Evolutionary conservation across 2,797 vertebrate genomes (phyloP), one percentile per base, ranked within the genome.

Genomic region (Crypturellus tataupa): DNA sequence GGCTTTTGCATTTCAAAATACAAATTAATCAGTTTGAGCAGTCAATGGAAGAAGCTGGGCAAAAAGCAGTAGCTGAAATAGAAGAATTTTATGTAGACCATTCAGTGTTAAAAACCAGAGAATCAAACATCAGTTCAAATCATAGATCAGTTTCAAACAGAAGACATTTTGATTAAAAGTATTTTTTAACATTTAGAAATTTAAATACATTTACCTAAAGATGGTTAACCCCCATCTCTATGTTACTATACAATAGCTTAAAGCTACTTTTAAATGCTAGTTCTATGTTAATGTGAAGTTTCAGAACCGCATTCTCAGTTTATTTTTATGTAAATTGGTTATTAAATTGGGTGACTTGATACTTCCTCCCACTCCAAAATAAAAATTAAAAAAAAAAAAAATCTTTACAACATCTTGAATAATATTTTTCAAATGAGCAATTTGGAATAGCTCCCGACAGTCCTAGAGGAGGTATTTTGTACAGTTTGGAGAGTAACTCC

Each of bases 111-210:
- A 96, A 96, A 97, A 95, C 63, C 84, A 92, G 83, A 93, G 85
- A 94, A 93, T 95, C 86, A 96, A 96, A 95, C 95, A 82, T 91
- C 89, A 92, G 76, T 86, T 90, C 94, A 94, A 97, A 95, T 85
- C 40, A 94, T 88, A 96, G 91, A 96, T 65, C 91, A 68, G 95
- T 97, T 97, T 97, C 65, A 25, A 97, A 98, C 93, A 93, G 91
- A 88, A 94, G 97, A 97, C 97, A 96, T 97, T 96, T 97, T 91
- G 95, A 97, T 97, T 97, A 97, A 93, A 98, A 97, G 97, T 92
- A 97, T 95, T 91, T 87, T 95, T 92, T 97, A 95, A 97, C 98
- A 98, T 96, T 97, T 97, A 97, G 95, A 98, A 98, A 98, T 98
- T 98, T 98, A 98, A 97, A 98, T 94, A 91, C 95, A 95, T 97